Base-by-base conservation (phyloP, 2,888 invertebrate genomes). In the Furcula furcula region DNA sequence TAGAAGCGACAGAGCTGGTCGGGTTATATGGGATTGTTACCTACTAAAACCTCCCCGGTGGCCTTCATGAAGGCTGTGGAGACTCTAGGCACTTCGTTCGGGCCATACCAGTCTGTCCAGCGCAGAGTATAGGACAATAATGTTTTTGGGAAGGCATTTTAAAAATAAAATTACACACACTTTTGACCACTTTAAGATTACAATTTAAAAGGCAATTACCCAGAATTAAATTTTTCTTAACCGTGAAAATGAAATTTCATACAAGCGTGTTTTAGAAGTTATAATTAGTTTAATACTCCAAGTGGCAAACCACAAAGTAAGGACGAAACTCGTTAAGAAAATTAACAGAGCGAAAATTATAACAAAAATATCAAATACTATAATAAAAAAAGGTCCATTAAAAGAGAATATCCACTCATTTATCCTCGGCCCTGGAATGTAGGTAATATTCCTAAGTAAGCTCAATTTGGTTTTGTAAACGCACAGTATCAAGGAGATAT, bases 361-460 rank as follows among this genome's bases (percentile, higher is more conserved):
- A 15, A 16, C 14, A 34, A 38, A 26, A 12, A 16, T 33, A 15
- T 18, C 23, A 34, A 54, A 49, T 34, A 47, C 3, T 6, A 16
- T 18, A 28, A 14, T 7, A 26, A 26, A 23, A 51, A 48, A 29
- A 19, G 4, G 10, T 18, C 29, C 23, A 47, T 52, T 40, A 40
- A 25, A 36, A 36, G 22, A 25, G 5, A 7, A 18, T 19, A 22
- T 16, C 3, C 7, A 10, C 18, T 10, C 9, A 47, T 40, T 55
- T 28, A 36, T 39, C 20, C 21, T 7, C 31, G 21, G 9, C 11
- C 35, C 9, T 28, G 28, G 14, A 26, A 28, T 18, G 11, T 3
- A n/a, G n/a, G n/a, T n/a, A 28, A 28, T 10, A 18, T 7, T 11
- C 18, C 10, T 29, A 26, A 29, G 37, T 26, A 27, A 30, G 30